Conservation (phyloP, 1,140 invertebrate species). For the Hypothenemus hampei region DNA sequence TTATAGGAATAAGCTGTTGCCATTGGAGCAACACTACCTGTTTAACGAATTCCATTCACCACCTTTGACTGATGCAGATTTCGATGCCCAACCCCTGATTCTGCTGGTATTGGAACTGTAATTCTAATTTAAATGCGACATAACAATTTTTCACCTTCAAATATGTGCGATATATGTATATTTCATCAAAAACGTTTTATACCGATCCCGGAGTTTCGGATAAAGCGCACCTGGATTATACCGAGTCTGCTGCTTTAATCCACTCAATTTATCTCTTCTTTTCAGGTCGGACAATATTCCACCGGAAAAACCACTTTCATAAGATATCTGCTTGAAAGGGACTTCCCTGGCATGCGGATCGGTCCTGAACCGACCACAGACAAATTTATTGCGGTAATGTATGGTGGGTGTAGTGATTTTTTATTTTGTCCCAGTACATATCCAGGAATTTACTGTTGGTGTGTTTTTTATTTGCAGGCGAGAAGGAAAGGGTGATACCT, state of each 20-base stretch:
- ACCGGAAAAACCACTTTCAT: conserved; percentile 76
- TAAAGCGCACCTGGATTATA: conserved; percentile 12
- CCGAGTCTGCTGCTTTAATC: conserved; percentile 15
- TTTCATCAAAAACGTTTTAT: conserved; percentile 20
- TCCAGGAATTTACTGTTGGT: not conserved
- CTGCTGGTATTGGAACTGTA: conserved; percentile 47
- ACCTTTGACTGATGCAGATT: conserved; percentile 66
- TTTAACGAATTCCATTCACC: conserved; percentile 75
- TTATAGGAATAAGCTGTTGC: conserved; percentile 62
- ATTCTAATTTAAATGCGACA: too few relatives aligned
- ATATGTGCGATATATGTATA: not conserved
- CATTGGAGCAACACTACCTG: conserved; percentile 63
- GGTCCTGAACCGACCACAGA: conserved; percentile 66
- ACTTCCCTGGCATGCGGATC: conserved; percentile 64
- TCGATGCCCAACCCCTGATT: conserved; percentile 71
- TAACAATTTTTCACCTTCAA: not conserved
- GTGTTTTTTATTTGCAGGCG: conserved; percentile 9
- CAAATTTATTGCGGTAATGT: conserved; percentile 66
- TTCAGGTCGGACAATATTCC: conserved; percentile 71
- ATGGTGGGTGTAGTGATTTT: conserved; percentile 48
- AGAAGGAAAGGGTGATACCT: conserved; percentile 56
- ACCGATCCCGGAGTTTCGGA: conserved; percentile 2
- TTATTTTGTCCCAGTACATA: not conserved
- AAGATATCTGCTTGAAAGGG: conserved; percentile 57
- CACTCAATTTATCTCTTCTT: conserved; percentile 53